Conservation (phyloP, 2,888 invertebrate genomes). For the Liposcelis brunnea region DNA sequence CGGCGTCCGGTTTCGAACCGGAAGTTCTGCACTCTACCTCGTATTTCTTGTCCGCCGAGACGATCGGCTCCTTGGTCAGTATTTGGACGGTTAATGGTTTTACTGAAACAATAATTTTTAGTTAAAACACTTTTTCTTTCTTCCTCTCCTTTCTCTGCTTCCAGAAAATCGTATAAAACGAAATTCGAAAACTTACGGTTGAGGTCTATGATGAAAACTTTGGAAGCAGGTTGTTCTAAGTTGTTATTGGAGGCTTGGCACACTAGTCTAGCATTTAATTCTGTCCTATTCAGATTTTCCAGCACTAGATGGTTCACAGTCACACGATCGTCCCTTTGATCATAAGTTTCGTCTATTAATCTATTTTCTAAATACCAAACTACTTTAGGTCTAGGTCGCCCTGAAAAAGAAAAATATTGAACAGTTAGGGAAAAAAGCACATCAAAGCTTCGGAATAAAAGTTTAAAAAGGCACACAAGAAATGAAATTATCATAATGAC, state of each 20-base stretch:
- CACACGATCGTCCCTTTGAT: constrained; percentile 46
- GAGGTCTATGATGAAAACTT: constrained; percentile 63
- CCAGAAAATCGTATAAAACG: neutral
- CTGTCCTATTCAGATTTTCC: constrained; percentile 63
- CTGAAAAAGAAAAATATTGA: constrained; percentile 16
- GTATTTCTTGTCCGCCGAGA: constrained; percentile 71
- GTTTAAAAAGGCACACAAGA: neutral
- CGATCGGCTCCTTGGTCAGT: constrained; percentile 62
- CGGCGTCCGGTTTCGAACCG: constrained; percentile 71
- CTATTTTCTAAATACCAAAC: constrained; percentile 75
- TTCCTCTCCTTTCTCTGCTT: too few species aligned
- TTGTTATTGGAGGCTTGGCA: constrained; percentile 82
- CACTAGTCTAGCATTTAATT: constrained; percentile 63
- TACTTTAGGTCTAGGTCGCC: constrained; percentile 50
- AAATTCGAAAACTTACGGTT: constrained; percentile 87
- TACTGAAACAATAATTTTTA: constrained; percentile 40
- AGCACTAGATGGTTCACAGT: constrained; percentile 66
- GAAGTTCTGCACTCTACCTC: constrained; percentile 74
- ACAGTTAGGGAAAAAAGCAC: constrained; percentile 4
- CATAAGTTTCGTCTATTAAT: constrained; percentile 67
- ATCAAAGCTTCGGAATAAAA: neutral
- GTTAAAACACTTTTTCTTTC: too few species aligned
- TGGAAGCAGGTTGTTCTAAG: constrained; percentile 57
- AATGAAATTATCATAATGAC: neutral
- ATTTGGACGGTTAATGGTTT: constrained; percentile 73